A percentile compares a stretch with the other conserved stretches of the same genome.
Evolutionary conservation across 2,888 invertebrate species (phyloP).

Genomic region (Drosophila maculinotata): DNA sequence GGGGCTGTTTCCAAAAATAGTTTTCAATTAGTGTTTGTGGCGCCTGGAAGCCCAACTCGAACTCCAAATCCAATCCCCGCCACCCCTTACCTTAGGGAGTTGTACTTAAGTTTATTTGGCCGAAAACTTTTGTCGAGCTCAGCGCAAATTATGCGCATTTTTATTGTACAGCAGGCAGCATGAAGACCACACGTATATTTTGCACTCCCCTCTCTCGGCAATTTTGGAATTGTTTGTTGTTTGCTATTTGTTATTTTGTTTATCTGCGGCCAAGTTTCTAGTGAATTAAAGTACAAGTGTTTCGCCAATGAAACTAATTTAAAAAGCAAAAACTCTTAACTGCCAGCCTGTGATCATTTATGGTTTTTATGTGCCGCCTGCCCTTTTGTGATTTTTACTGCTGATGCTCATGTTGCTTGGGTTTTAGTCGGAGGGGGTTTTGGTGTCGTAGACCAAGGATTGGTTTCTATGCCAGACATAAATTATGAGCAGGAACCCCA

Average conservation of each 20-base stretch:
- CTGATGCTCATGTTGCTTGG: conserved; percentile 55
- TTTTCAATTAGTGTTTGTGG: conserved; percentile 75
- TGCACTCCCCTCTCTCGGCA: background rate
- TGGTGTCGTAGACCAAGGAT: conserved; percentile 16
- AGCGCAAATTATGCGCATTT: conserved; percentile 77
- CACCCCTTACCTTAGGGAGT: conserved; percentile 48
- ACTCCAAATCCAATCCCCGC: background rate
- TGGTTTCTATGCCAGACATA: conserved; percentile 42
- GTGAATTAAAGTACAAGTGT: conserved; percentile 55
- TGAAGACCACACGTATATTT: conserved; percentile 30
- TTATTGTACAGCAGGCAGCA: conserved; percentile 51
- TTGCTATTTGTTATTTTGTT: conserved; percentile 48
- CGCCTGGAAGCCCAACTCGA: conserved; percentile 42
- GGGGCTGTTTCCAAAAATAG: conserved; percentile 68
- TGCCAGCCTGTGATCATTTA: conserved; percentile 51
- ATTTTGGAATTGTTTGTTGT: conserved; percentile 45
- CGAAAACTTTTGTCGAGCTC: conserved; percentile 63
- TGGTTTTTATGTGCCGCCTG: conserved; percentile 47
- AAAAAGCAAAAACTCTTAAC: conserved; percentile 37
- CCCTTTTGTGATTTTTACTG: conserved; percentile 49
- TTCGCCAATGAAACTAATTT: conserved; percentile 39
- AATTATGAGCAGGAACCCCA: conserved; percentile 50
- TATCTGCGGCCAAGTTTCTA: conserved; percentile 50
- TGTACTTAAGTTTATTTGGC: conserved; percentile 72
- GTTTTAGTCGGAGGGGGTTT: background rate